Conservation (phyloP, 1,140 invertebrate species). For the Wiebesia pumilae region DNA sequence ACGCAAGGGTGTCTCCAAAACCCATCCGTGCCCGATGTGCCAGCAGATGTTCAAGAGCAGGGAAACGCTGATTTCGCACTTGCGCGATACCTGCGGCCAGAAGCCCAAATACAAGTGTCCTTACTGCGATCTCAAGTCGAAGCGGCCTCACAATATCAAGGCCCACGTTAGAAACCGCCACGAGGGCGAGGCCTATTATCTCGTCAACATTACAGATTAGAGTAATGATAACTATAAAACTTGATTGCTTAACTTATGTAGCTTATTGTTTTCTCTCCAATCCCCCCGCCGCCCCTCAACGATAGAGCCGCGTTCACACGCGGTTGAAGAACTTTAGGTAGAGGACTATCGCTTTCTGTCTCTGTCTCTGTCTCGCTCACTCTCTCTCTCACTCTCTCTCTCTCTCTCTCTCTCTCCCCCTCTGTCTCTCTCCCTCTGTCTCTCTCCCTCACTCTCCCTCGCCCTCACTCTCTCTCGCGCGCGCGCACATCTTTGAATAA, state of each 20-base stretch:
- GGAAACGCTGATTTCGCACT: constrained; percentile 72
- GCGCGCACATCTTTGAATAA: too few species aligned
- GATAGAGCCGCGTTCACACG: too few species aligned
- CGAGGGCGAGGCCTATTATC: constrained; percentile 13
- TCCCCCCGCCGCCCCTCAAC: too few species aligned
- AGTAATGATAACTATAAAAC: neutral
- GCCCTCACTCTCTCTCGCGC: too few species aligned
- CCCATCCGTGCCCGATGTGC: constrained; percentile 69
- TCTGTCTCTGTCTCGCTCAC: too few species aligned
- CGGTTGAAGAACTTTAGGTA: too few species aligned
- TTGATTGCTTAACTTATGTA: neutral
- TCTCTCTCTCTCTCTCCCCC: too few species aligned
- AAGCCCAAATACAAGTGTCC: constrained; percentile 69
- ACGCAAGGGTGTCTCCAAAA: constrained; percentile 37
- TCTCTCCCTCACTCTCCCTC: too few species aligned
- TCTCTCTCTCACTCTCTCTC: too few species aligned
- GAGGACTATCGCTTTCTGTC: too few species aligned
- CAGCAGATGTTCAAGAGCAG: constrained; percentile 75
- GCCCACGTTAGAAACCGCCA: constrained; percentile 45
- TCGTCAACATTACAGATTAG: constrained; percentile 38
- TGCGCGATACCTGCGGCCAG: constrained; percentile 70
- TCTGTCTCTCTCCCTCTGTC: too few species aligned
- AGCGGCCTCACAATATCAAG: constrained; percentile 44
- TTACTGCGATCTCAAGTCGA: constrained; percentile 58
- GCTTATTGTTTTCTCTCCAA: neutral